A percentile compares a stretch with the other conserved stretches of the same genome.
Evolutionary conservation across 2,888 invertebrate genomes (phyloP).

Genomic region (Drosophila emarginata): DNA sequence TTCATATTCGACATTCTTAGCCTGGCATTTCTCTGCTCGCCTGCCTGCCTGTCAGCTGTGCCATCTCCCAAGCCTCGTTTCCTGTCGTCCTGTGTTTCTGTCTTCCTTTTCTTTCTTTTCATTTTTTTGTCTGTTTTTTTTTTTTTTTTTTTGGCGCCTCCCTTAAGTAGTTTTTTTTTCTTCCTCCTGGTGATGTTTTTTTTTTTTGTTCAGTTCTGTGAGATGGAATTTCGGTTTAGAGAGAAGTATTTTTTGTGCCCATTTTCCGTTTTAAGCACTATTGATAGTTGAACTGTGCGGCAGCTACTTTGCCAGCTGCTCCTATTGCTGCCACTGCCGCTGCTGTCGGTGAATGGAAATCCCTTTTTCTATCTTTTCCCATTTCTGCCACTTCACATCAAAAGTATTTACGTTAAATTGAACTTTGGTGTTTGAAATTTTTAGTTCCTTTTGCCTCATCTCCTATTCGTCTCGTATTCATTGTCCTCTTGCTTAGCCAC

Average conservation of each 20-base stretch:
- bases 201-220: not conserved
- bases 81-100: constrained; percentile 39
- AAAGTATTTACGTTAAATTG: constrained; percentile 70
- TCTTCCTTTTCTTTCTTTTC: constrained; percentile 9
- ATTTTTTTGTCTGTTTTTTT: constrained; percentile 11
- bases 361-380: constrained; percentile 1
- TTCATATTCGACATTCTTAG: constrained; percentile 62
- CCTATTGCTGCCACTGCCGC: not conserved
- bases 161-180: constrained; percentile 2
- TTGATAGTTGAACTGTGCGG: constrained; percentile 42
- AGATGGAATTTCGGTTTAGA: constrained; percentile 4
- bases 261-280: constrained; percentile 45
- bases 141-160: not conserved
- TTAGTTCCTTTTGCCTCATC: not conserved
- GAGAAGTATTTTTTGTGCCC: not conserved
- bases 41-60: constrained; percentile 37
- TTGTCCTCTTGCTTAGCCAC: not conserved
- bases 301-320: constrained; percentile 48
- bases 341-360: not conserved
- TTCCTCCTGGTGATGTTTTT: constrained; percentile 14
- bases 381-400: constrained; percentile 20
- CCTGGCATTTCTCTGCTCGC: constrained; percentile 17
- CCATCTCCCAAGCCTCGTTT: constrained; percentile 36
- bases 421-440: constrained; percentile 60
- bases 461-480: not conserved